phyloP scores from a whole-genome alignment of 2,113 vertebrate genomes.

The Triplophysa tibetana region DNA sequence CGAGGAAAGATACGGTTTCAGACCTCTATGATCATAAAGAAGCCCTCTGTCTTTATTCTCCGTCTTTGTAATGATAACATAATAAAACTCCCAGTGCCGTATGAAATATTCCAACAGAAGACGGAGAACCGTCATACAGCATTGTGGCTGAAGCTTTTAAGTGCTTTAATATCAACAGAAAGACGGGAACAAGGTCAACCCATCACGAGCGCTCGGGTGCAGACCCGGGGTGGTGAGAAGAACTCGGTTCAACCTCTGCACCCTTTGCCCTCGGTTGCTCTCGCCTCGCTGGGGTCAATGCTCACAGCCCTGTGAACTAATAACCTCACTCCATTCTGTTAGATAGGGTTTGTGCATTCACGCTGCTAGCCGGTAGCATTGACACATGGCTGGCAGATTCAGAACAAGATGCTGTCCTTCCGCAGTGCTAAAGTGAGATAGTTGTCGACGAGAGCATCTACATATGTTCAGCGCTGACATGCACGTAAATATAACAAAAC shows the following conservation, averaged over 20 bases:
- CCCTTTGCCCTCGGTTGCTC: constrained; percentile 22
- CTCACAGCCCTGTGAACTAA: constrained; percentile 11
- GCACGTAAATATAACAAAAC: no score
- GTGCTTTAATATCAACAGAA: not conserved
- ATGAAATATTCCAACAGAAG: constrained; percentile 38
- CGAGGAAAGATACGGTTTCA: constrained; percentile 14
- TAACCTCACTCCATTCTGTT: constrained; percentile 10
- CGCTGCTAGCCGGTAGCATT: not conserved
- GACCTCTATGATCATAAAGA: constrained; percentile 23
- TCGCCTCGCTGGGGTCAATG: constrained; percentile 19
- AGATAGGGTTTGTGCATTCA: not conserved
- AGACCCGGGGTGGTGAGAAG: not conserved
- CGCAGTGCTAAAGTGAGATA: not conserved
- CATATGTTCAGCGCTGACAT: no score
- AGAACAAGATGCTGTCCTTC: constrained; percentile 5
- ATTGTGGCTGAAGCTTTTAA: not conserved
- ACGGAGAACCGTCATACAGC: constrained; percentile 29
- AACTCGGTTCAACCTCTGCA: constrained; percentile 7
- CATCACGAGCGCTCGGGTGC: not conserved
- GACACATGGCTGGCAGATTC: not conserved
- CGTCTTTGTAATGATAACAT: constrained; percentile 11
- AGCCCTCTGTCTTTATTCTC: constrained; percentile 17
- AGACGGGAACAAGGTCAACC: constrained; percentile 30
- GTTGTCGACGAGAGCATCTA: not conserved
- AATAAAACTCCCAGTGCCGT: not conserved